These are phyloP conservation scores for Verasper variegatus DNA, from an alignment of 2,113 vertebrate species.

Conservation along the genomic window DNA sequence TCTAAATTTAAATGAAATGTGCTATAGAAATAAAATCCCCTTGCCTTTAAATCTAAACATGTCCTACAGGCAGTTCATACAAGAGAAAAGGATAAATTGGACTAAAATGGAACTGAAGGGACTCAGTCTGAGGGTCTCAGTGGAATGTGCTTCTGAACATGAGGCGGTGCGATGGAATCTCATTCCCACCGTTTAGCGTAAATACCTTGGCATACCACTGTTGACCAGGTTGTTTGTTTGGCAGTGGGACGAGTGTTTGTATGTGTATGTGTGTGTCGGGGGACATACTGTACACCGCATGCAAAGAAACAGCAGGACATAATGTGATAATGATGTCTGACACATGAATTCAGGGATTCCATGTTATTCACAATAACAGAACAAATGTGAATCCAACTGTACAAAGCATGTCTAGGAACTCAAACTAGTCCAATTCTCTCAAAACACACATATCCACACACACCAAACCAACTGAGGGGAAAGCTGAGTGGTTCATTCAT, in stretches of 20 bases:
- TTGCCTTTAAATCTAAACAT: conserved; percentile 17
- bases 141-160: conserved; percentile 59
- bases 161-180: conserved; percentile 53
- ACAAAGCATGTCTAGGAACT: conserved; percentile 20
- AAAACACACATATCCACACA: background rate
- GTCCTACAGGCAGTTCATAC: background rate
- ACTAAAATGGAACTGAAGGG: conserved; percentile 31
- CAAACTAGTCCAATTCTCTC: conserved; percentile 19
- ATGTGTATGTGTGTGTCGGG: conserved; percentile 18
- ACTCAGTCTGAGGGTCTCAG: conserved; percentile 37
- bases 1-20: background rate
- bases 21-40: background rate
- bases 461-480: conserved; percentile 27
- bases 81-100: conserved; percentile 29
- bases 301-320: conserved; percentile 11
- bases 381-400: conserved; percentile 18
- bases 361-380: conserved; percentile 8
- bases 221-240: conserved; percentile 63
- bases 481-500: conserved; percentile 77
- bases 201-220: conserved; percentile 65
- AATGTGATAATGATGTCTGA: conserved; percentile 2
- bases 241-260: conserved; percentile 29
- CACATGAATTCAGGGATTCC: background rate
- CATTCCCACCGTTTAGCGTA: conserved; percentile 61
- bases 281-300: background rate